These are phyloP conservation scores for crab-eating macaque (Macaca fascicularis) DNA, from an alignment of 2,113 vertebrate species.

Conservation along the genomic window DNA sequence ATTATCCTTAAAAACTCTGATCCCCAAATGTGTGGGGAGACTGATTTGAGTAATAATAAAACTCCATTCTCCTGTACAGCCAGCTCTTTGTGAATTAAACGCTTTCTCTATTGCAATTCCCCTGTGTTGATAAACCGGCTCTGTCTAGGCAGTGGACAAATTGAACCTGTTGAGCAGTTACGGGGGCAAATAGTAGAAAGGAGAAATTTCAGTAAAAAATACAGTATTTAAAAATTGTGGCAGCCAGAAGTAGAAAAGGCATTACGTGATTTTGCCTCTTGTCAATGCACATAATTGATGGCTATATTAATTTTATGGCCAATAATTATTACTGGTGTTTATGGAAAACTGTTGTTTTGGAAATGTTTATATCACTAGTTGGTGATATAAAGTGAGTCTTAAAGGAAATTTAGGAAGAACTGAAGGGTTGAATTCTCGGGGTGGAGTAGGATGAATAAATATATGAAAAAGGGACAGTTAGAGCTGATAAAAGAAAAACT, in stretches of 20 bases:
- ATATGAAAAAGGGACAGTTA: not conserved
- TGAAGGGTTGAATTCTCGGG: not conserved
- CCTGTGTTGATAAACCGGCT: too few relatives aligned
- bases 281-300: not conserved
- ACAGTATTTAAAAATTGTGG: not conserved
- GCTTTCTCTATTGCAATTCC: too few relatives aligned
- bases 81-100: too few relatives aligned
- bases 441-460: not conserved
- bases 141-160: too few relatives aligned
- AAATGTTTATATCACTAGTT: too few relatives aligned
- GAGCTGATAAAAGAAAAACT: not conserved
- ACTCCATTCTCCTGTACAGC: too few relatives aligned
- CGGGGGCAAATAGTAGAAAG: not conserved
- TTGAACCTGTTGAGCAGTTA: too few relatives aligned
- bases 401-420: not conserved
- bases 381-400: not conserved
- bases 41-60: too few relatives aligned
- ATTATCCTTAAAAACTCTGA: too few relatives aligned
- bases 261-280: not conserved
- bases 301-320: not conserved
- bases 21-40: too few relatives aligned
- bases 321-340: not conserved
- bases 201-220: not conserved
- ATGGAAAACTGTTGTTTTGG: not conserved
- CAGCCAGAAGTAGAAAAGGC: not conserved